Percentiles rank a stretch among this genome's conserved stretches.
These are phyloP conservation scores for Papilio polyxenes DNA, from an alignment of 1,140 invertebrate species.

Conservation along the genomic window DNA sequence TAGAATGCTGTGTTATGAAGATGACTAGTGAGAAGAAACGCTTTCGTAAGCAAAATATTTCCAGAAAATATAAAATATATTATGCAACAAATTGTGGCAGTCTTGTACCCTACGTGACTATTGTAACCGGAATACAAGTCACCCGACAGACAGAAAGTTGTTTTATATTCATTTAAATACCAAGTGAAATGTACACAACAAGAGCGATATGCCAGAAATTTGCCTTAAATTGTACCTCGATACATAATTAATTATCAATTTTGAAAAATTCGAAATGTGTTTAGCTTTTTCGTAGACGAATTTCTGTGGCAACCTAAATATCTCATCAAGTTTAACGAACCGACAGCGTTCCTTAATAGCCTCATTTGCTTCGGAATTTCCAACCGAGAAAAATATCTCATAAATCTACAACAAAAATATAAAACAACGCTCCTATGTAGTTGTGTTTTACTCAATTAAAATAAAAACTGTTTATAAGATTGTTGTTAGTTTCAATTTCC, in stretches of 20 bases:
- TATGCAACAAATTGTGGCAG: background rate
- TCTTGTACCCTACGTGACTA: background rate
- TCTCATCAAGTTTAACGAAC: slow-evolving; percentile 21
- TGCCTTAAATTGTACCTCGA: background rate
- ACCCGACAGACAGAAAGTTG: background rate
- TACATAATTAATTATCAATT: slow-evolving; percentile 24
- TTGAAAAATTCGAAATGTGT: background rate
- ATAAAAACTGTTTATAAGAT: background rate
- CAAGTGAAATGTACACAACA: no score
- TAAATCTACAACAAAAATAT: slow-evolving; percentile 20
- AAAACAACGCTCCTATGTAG: background rate
- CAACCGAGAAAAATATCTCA: slow-evolving; percentile 3
- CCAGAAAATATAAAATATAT: background rate
- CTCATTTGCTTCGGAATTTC: slow-evolving; percentile 22
- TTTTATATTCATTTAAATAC: no score
- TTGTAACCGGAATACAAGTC: background rate
- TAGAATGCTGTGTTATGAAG: no score
- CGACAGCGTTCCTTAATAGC: slow-evolving; percentile 12
- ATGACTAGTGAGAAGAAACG: no score
- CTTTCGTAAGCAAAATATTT: background rate
- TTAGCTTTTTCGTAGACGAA: slow-evolving; percentile 1
- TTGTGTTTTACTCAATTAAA: background rate
- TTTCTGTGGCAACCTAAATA: slow-evolving; percentile 13
- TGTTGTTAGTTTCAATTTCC: no score
- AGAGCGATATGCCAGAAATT: background rate